Evolutionary conservation across 1,140 invertebrate species (phyloP), one percentile per base, ranked within the genome.

Genomic region (Ephestia elutella): DNA sequence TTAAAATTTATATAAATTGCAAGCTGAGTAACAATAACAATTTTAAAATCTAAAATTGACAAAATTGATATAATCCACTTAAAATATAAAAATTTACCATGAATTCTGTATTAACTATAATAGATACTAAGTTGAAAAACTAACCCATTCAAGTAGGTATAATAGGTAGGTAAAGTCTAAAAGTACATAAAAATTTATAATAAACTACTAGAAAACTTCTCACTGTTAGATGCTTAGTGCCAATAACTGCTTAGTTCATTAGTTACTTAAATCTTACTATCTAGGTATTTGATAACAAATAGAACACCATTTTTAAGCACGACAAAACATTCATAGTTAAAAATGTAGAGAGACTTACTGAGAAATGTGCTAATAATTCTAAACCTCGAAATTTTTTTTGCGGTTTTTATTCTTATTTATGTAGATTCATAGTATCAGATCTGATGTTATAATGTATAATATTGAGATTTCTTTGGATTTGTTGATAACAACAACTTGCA

Each of bases 291-390:
- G 79, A 88, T 89, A 90, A 90, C 87, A 90, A 90, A 89, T 88
- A 89, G 89, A 90, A 90, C 89, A 90, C 89, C 89, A 86, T 88
- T 82, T 83, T 88, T 88, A 88, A 90, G 89, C 89, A 90, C 89
- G 89, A 90, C 87, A 89, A 90, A 90, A 90, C 89, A 90, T 90
- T 87, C 78, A 90, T 90, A 90, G 87, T 88, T 89, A 89, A 90
- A 89, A 90, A 84, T 87, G 80, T 89, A 90, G 87, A 90, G 89
- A 90, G 87, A 89, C 86, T 86, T 86, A 89, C 80, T 88, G 86
- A 90, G 86, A 89, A 90, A 89, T 90, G 89, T 90, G 89, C 89
- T 90, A 89, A 87, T 87, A 87, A 89, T 85, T 89, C 83, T 89
- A 89, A 88, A 88, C 71, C 71, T 88, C 77, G 71, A 82, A 84